Conservation (phyloP, 2,113 vertebrate species). For the Thinocorus orbignyianus region DNA sequence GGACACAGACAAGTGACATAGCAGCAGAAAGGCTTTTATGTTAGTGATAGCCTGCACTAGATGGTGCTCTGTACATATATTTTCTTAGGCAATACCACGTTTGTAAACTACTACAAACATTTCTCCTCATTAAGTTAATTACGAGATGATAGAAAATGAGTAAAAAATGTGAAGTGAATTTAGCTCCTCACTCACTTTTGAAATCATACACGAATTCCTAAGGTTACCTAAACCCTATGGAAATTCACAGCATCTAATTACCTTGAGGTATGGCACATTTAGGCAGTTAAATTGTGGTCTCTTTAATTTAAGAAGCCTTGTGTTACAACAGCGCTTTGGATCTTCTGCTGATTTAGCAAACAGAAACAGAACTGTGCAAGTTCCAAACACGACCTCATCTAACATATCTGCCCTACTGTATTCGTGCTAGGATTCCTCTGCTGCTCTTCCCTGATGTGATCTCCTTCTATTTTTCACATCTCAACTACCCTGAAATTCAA, state of each 20-base stretch:
- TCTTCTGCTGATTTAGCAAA: not conserved
- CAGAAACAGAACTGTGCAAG: not conserved
- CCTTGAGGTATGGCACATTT: not conserved
- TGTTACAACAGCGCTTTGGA: not conserved
- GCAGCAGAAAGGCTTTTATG: not conserved
- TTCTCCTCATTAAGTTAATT: not conserved
- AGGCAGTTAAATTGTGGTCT: not conserved
- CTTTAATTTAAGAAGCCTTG: not conserved
- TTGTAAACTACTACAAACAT: not conserved
- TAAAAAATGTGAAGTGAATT: not conserved
- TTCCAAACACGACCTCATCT: not conserved
- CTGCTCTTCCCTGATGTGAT: not conserved
- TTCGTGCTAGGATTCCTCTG: not conserved
- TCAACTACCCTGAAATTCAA: not conserved
- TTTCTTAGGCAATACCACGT: not conserved
- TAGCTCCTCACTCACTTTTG: not conserved
- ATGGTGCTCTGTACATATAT: slow-evolving; percentile 6
- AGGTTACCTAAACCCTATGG: not conserved
- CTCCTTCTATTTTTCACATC: not conserved
- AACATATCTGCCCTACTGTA: not conserved
- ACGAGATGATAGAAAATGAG: not conserved
- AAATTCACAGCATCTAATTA: not conserved
- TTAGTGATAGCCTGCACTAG: slow-evolving; percentile 19
- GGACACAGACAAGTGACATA: not conserved
- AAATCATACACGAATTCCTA: not conserved